Base-by-base conservation (phyloP, 1,140 invertebrate species). In the Charaxes varanes region DNA sequence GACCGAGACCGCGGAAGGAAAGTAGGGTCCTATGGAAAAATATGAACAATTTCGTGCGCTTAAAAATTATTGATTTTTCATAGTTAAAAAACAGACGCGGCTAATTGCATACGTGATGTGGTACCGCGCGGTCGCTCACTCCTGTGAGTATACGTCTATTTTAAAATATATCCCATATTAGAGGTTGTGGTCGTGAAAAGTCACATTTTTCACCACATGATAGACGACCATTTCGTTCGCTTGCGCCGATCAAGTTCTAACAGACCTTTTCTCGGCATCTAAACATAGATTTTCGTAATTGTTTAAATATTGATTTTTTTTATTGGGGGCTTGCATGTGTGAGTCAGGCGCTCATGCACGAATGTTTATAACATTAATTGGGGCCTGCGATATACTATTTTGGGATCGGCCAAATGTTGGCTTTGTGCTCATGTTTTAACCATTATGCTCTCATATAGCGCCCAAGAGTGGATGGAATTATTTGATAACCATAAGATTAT, bases 51-150 rank as follows among this genome's bases (percentile, higher is more conserved):
- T 73, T 64, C 49, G 62, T 68, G 57, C 69, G 67, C 68, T 71
- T 74, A 77, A 80, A 76, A 77, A 71, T 77, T 80, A 80, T 77
- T 80, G 76, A 80, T 77, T 77, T 77, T 77, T 66, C 70, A 66
- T 72, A 57, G 61, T 67, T 62, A 72, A 74, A 76, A 72, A 64
- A 54, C 53, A 50, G 48, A 41, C 51, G 46, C 55, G 46, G 48
- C 55, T 72, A 73, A 71, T 73, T 74, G 69, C 66, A 73, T 64
- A 69, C 50, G 69, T 62, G 63, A 60, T 58, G 59, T 58, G 45
- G 46, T 48, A 45, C 50, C 53, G 62, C 33, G 44, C 54, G 58
- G 57, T 33, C 32, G 40, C 32, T 34, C 26, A 32, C 32, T 11
- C 26, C 13, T 43, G 69, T 67, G 56, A 73, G 67, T 74, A 73